Evolutionary conservation across 2,113 vertebrate species (phyloP).

Genomic region (Pitta sordida): DNA sequence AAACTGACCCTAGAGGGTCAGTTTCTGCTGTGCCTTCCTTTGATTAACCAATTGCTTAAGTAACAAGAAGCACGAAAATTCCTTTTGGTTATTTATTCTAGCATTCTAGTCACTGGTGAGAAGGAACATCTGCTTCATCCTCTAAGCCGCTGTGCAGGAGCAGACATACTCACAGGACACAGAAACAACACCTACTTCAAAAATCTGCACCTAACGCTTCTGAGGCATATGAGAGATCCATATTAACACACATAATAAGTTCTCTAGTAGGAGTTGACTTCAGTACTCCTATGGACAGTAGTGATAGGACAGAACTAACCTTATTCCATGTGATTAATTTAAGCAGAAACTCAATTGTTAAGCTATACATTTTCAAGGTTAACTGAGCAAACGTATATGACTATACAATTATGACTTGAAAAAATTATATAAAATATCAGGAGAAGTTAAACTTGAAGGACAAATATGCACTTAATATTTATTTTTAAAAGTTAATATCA

Average conservation of each 20-base stretch:
- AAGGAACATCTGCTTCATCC: neutral
- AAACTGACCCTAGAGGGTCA: neutral
- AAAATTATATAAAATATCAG: neutral
- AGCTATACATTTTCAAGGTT: neutral
- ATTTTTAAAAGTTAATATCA: neutral
- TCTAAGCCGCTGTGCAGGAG: neutral
- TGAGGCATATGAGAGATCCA: accelerated
- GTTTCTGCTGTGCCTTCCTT: neutral
- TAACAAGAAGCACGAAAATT: neutral
- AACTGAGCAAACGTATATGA: neutral
- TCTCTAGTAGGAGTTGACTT: neutral
- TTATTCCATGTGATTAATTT: neutral
- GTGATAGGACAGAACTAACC: neutral
- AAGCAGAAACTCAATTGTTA: neutral
- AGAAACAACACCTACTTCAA: neutral
- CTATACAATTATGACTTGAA: accelerated
- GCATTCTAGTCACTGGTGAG: neutral
- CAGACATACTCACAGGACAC: neutral
- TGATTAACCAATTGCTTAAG: neutral
- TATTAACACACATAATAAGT: neutral
- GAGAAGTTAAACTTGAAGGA: neutral
- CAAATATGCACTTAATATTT: neutral
- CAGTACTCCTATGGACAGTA: neutral
- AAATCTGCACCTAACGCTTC: neutral
- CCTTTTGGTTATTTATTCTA: neutral